phyloP scores from a whole-genome alignment of 2,797 vertebrate species.

The Syngnathus acus region DNA sequence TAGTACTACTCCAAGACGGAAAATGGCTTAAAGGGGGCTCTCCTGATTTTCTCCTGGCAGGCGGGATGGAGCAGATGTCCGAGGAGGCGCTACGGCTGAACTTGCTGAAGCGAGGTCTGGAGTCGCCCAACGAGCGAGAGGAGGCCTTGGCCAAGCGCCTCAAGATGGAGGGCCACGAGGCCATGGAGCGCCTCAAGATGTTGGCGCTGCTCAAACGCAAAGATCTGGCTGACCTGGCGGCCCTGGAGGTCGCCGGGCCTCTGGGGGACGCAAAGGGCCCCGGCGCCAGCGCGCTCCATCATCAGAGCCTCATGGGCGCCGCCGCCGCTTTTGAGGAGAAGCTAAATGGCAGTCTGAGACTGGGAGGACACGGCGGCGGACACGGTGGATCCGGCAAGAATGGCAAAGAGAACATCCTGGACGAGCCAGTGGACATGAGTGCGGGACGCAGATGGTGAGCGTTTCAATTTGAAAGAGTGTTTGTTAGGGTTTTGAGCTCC shows the following conservation, averaged over 20 bases:
- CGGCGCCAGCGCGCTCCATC: conserved; percentile 54
- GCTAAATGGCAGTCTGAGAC: conserved; percentile 82
- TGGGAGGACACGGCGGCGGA: conserved; percentile 47
- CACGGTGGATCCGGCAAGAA: conserved; percentile 71
- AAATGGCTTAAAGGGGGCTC: neutral
- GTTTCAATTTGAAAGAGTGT: conserved; percentile 13
- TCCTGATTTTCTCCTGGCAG: neutral
- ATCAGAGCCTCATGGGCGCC: conserved; percentile 51
- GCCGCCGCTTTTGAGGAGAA: conserved; percentile 81
- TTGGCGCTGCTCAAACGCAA: conserved; percentile 88
- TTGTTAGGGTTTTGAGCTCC: too few relatives aligned
- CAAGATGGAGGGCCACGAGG: conserved; percentile 93
- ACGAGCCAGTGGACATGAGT: conserved; percentile 95
- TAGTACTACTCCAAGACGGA: too few relatives aligned
- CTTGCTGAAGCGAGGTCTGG: conserved; percentile 85
- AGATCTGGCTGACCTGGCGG: conserved; percentile 76
- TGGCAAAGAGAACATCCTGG: conserved; percentile 89
- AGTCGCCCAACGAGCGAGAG: conserved; percentile 78
- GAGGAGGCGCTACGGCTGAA: conserved; percentile 89
- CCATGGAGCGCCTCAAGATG: conserved; percentile 96
- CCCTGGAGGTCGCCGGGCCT: conserved; percentile 55
- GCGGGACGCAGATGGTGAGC: conserved; percentile 82
- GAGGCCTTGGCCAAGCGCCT: conserved; percentile 86
- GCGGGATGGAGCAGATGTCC: conserved; percentile 88
- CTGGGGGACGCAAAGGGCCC: conserved; percentile 67